Percentiles rank a stretch among this genome's conserved stretches.
Evolutionary conservation across 2,888 invertebrate species (phyloP).

Genomic region (Mythimna vitellina): DNA sequence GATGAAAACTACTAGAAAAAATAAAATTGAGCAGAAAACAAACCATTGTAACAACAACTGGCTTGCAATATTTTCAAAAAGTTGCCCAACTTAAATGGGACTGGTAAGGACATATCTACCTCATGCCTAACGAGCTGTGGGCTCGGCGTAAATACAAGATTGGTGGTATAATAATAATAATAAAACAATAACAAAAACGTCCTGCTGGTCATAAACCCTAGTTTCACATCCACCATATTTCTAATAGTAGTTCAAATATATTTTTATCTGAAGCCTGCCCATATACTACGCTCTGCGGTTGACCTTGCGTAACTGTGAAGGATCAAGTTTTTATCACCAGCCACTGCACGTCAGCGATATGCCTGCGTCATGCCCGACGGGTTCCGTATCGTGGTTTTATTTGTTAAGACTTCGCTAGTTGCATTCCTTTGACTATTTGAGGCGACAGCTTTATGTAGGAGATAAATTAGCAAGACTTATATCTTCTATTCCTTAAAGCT

Average conservation of each 20-base stretch:
- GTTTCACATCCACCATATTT: too few relatives aligned
- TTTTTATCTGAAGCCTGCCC: constrained; percentile 26
- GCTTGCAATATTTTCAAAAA: too few relatives aligned
- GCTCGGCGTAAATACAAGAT: too few relatives aligned
- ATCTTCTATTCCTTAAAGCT: constrained; percentile 1
- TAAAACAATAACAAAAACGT: too few relatives aligned
- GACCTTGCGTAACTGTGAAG: constrained; percentile 68
- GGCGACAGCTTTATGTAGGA: constrained; percentile 34
- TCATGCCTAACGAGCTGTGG: too few relatives aligned
- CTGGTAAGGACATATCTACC: too few relatives aligned
- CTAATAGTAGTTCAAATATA: not conserved
- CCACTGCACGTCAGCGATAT: constrained; percentile 40
- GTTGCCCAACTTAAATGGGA: too few relatives aligned
- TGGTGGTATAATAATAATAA: too few relatives aligned
- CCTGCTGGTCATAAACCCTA: too few relatives aligned
- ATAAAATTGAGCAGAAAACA: too few relatives aligned
- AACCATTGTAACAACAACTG: too few relatives aligned
- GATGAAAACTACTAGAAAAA: too few relatives aligned
- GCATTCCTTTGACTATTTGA: constrained; percentile 56
- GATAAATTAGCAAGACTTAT: constrained; percentile 24
- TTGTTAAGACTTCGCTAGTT: constrained; percentile 43
- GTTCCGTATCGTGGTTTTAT: constrained; percentile 56
- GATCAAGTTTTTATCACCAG: constrained; percentile 68
- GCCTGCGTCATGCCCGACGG: constrained; percentile 51
- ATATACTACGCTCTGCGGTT: constrained; percentile 59